Evolutionary conservation across 2,113 vertebrate species (phyloP).

Genomic region (Mionectes macconnelli): DNA sequence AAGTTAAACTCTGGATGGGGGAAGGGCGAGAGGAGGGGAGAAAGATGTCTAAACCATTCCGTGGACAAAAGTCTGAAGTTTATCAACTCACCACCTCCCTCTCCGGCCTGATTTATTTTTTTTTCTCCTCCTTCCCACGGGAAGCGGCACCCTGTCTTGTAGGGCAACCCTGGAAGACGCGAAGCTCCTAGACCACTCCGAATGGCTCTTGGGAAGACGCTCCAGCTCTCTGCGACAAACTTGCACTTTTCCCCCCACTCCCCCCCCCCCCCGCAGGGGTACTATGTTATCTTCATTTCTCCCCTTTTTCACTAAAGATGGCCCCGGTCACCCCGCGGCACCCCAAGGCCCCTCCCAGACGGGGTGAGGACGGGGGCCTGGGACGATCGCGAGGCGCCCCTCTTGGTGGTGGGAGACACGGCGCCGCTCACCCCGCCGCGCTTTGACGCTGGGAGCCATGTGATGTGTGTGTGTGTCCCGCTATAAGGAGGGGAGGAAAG

Average conservation of each 20-base stretch:
- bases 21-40: background rate
- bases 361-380: background rate
- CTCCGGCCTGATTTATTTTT: background rate
- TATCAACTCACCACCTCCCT: background rate
- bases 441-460: constrained; percentile 85
- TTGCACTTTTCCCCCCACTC: no score
- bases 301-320: background rate
- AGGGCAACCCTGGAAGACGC: background rate
- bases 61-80: background rate
- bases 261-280: fast-evolving
- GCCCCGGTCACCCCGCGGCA: background rate
- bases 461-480: no score
- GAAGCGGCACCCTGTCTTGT: background rate
- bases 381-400: background rate
- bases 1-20: background rate
- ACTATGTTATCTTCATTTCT: background rate
- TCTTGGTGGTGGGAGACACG: background rate
- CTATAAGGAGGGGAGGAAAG: constrained; percentile 79
- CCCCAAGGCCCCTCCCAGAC: background rate
- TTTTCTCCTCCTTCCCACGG: background rate
- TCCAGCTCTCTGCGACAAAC: background rate
- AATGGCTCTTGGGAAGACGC: background rate
- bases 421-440: background rate
- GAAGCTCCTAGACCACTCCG: background rate
- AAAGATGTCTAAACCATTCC: background rate